Percentiles rank a stretch among this genome's conserved stretches.
Conservation (phyloP, 2,797 vertebrate species). For the Paramormyrops hopkinsi region DNA sequence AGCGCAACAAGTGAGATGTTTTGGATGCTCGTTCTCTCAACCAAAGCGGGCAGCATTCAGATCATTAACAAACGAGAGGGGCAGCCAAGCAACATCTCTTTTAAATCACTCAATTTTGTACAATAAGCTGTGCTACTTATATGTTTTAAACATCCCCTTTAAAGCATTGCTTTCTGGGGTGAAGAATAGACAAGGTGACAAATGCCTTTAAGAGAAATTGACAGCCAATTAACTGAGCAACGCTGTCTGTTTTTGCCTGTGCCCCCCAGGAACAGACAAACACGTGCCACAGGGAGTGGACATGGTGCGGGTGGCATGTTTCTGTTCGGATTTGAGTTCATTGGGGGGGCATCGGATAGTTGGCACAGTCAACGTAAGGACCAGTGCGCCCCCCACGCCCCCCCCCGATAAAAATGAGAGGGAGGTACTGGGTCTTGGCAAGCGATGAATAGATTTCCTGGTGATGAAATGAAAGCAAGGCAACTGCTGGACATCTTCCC, state of each 20-base stretch:
- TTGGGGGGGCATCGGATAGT: conserved; percentile 33
- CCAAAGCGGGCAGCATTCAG: not conserved
- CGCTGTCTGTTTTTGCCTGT: not conserved
- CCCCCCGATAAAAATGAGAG: conserved; percentile 29
- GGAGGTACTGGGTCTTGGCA: conserved; percentile 55
- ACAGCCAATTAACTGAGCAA: conserved; percentile 16
- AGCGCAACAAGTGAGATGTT: not conserved
- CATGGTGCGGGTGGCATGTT: conserved; percentile 13
- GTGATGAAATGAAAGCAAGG: conserved; percentile 41
- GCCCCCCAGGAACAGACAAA: conserved; percentile 6
- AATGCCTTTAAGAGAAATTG: conserved; percentile 22
- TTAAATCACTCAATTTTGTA: not conserved
- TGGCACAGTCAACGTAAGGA: conserved; percentile 45
- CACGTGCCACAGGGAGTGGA: conserved; percentile 16
- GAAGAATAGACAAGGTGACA: conserved; percentile 14
- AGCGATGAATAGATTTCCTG: conserved; percentile 54
- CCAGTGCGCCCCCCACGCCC: conserved; percentile 30
- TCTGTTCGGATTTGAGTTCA: not conserved
- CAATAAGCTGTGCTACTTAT: not conserved
- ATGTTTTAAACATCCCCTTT: conserved; percentile 19
- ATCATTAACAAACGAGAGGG: not conserved
- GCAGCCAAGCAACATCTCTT: not conserved
- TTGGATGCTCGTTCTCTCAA: not conserved
- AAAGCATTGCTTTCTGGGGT: not conserved
- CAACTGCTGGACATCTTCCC: conserved; percentile 22